phyloP scores from a whole-genome alignment of 2,797 vertebrate species.

The Danio kyathit region DNA sequence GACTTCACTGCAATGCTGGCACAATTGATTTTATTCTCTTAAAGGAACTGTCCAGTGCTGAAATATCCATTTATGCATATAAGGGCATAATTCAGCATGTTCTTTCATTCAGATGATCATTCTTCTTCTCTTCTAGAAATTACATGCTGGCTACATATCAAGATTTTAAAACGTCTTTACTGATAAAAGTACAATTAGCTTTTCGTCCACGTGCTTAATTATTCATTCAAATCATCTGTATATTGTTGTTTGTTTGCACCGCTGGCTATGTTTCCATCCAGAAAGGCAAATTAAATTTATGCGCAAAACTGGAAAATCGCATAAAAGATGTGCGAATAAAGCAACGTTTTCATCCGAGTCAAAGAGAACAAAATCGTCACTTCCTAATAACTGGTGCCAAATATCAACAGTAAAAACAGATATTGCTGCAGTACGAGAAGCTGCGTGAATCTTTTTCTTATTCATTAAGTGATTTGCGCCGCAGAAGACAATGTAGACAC shows the following conservation, averaged over 20 bases:
- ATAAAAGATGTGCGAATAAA: no score
- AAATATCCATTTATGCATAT: conserved; percentile 2
- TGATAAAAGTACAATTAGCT: not conserved
- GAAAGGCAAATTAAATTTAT: no score
- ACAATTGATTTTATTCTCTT: not conserved
- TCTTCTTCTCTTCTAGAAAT: not conserved
- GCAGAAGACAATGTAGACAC: no score
- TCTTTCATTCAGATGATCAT: not conserved
- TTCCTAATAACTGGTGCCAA: no score
- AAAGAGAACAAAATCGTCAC: no score
- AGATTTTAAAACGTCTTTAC: not conserved
- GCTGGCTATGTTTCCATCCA: no score
- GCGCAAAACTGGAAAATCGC: no score
- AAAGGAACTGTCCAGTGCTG: conserved; percentile 56
- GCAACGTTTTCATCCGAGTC: no score
- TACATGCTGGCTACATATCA: not conserved
- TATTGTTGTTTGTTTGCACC: conserved; percentile 4
- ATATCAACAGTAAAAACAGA: no score
- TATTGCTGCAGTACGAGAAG: no score
- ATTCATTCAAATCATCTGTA: conserved; percentile 11
- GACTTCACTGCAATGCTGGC: not conserved
- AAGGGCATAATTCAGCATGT: not conserved
- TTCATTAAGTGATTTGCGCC: no score
- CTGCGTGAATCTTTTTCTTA: no score
- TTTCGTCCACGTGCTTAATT: not conserved